Conservation (phyloP, 2,888 invertebrate species). For the Protula sp. region DNA sequence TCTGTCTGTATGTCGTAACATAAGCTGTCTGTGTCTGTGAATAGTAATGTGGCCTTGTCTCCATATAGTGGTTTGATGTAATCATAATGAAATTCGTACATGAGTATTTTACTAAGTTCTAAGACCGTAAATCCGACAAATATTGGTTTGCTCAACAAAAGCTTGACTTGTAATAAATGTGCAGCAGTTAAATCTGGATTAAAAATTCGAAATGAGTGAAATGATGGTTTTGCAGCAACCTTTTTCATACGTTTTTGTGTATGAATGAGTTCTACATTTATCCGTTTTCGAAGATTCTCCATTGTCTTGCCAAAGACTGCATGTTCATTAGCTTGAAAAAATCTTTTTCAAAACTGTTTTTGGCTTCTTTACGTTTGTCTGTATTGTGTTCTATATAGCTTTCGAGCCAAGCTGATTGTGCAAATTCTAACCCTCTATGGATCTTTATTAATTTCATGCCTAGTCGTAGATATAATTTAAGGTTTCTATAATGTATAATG, state of each 20-base stretch:
- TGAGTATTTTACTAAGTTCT: background rate
- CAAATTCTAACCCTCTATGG: background rate
- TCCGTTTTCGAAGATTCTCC: background rate
- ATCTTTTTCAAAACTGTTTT: background rate
- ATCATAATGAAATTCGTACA: background rate
- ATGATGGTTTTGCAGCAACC: background rate
- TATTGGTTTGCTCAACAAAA: background rate
- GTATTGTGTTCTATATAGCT: background rate
- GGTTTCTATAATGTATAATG: background rate
- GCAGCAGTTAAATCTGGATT: background rate
- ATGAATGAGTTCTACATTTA: background rate
- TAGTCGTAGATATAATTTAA: background rate
- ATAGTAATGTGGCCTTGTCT: background rate
- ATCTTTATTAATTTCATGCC: background rate
- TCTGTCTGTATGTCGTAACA: slow-evolving; percentile 8
- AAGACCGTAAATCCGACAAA: background rate
- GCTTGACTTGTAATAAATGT: background rate
- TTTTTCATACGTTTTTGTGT: background rate
- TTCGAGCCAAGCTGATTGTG: background rate
- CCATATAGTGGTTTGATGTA: background rate
- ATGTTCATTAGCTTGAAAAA: background rate
- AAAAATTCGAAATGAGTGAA: background rate
- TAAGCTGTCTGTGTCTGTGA: slow-evolving; percentile 13
- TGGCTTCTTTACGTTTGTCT: background rate
- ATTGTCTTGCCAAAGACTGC: background rate